Percentiles rank a stretch among this genome's conserved stretches.
Evolutionary conservation across 23 tunicate species (phyloP).

Genomic region (Styela clava): DNA sequence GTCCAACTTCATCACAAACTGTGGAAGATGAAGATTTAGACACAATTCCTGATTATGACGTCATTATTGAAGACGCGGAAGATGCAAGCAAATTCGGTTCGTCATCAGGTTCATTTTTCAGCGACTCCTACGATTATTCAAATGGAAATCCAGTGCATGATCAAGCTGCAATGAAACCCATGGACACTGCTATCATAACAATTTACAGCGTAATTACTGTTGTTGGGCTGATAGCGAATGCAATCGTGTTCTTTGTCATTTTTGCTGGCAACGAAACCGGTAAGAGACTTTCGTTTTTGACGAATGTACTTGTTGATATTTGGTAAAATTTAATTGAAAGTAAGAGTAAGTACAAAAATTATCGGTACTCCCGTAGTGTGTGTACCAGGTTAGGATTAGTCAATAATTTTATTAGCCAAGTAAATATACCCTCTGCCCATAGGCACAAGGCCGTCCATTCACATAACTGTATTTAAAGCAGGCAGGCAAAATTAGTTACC

Average conservation of each 20-base stretch:
- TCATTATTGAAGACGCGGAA: neutral
- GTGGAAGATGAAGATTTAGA: neutral
- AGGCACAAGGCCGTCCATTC: too few species aligned
- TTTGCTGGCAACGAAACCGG: conserved; percentile 83
- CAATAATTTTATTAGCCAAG: too few species aligned
- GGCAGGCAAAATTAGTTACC: too few species aligned
- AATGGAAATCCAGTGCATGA: conserved; percentile 28
- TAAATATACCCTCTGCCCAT: too few species aligned
- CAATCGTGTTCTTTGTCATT: conserved; percentile 81
- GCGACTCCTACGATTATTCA: conserved; percentile 22
- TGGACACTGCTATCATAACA: conserved; percentile 48
- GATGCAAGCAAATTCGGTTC: neutral
- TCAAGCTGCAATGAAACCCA: conserved; percentile 16
- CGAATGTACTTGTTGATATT: neutral
- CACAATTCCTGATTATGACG: neutral
- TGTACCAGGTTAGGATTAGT: too few species aligned
- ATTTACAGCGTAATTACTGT: conserved; percentile 56
- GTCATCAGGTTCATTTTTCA: neutral
- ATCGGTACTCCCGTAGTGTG: too few species aligned
- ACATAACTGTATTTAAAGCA: too few species aligned
- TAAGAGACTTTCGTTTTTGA: conserved; percentile 22
- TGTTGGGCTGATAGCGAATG: conserved; percentile 73
- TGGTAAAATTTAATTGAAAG: neutral
- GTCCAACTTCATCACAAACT: neutral
- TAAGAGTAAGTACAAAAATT: neutral